Percentiles rank a stretch among this genome's conserved stretches.
phyloP scores from a whole-genome alignment of 2,113 vertebrate genomes.

The Rissa tridactyla region DNA sequence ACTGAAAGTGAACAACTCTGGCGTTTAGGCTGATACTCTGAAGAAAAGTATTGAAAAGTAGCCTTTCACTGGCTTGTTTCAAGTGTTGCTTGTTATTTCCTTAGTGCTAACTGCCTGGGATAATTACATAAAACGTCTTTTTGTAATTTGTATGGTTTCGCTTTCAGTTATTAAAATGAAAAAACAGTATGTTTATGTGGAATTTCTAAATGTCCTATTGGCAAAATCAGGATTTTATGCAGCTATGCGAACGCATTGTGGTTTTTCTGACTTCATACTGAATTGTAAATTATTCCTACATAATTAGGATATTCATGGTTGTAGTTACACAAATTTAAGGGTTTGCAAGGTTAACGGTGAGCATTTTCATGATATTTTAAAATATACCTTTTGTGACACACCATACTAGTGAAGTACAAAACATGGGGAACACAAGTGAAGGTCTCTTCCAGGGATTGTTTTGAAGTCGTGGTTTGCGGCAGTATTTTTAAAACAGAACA shows the following conservation, averaged over 20 bases:
- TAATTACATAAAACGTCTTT: background rate
- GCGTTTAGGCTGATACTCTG: background rate
- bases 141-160: background rate
- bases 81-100: slow-evolving; percentile 25
- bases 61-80: slow-evolving; percentile 48
- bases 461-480: background rate
- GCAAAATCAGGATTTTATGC: background rate
- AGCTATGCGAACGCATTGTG: background rate
- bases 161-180: background rate
- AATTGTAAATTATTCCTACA: background rate
- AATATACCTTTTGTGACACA: background rate
- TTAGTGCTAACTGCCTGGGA: background rate
- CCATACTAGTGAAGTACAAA: background rate
- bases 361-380: background rate
- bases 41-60: slow-evolving; percentile 29
- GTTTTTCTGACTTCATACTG: background rate
- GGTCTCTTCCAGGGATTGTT: background rate
- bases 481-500: background rate
- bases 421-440: background rate
- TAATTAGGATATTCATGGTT: background rate
- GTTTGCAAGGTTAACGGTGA: background rate
- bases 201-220: background rate
- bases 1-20: background rate
- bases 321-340: background rate
- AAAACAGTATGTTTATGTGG: background rate